phyloP scores from a whole-genome alignment of 2,797 vertebrate species.

The Typhlichthys subterraneus region DNA sequence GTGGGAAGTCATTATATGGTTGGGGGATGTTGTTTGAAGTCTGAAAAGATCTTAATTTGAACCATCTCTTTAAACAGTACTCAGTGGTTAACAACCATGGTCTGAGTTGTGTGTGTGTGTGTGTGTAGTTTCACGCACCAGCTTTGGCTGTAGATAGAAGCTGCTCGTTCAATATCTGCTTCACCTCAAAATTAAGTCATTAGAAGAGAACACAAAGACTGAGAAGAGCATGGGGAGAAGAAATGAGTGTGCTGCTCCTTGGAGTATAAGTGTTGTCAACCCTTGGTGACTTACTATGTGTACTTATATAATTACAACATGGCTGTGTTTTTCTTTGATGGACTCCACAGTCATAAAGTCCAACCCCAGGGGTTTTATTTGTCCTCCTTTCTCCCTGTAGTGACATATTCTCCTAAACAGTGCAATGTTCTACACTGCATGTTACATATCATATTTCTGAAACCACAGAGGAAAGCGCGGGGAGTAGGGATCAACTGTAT shows the following conservation, averaged over 20 bases:
- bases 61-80: conserved; percentile 7
- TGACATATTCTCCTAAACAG: conserved; percentile 20
- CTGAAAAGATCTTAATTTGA: not conserved
- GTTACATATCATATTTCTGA: not conserved
- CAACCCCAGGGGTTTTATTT: conserved; percentile 38
- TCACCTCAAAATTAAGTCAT: conserved; percentile 31
- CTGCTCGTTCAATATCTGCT: not conserved
- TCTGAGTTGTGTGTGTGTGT: not conserved
- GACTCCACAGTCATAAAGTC: conserved; percentile 29
- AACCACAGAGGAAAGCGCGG: not conserved
- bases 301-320: conserved; percentile 48
- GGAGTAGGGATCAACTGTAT: not conserved
- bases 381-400: conserved; percentile 35
- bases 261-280: conserved; percentile 32
- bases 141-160: conserved; percentile 13
- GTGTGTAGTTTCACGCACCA: conserved; percentile 21
- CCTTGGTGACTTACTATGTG: conserved; percentile 41
- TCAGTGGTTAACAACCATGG: conserved; percentile 7
- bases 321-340: conserved; percentile 43
- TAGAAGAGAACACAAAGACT: conserved; percentile 1
- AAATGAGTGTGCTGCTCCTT: conserved; percentile 12
- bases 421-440: conserved; percentile 21
- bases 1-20: conserved; percentile 1
- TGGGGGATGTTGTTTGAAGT: not conserved
- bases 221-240: conserved; percentile 1